Base-by-base conservation (phyloP, 1,140 invertebrate species). In the Vollenhovia emeryi region DNA sequence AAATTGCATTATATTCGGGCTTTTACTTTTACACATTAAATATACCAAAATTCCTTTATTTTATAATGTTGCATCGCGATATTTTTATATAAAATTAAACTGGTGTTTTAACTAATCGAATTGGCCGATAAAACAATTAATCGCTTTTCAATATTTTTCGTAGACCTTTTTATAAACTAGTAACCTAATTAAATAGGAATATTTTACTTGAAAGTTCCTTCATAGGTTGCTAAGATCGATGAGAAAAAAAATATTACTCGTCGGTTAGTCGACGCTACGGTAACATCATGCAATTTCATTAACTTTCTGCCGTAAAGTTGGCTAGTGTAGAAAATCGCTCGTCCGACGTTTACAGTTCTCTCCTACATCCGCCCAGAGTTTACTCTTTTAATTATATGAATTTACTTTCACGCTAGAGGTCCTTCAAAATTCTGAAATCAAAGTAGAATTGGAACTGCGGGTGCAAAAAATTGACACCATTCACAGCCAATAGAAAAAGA, bases 271-370 rank as follows among this genome's bases (percentile, higher is more conserved):
- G 74, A 71, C 24, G 75, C 21, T 45, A 68, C 43, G 9, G 27
- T 66, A 79, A 69, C 33, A 27, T 45, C 7, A 9, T 43, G 30
- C 36, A 71, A 71, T 43, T 82, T 71, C 27, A 71, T 82, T 73
- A 82, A 57, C 40, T 71, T 71, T 64, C 11, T n/a, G 43, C 21
- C 24, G 50, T 36, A 45, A 82, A 82, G 36, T 57, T 57, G 13
- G 11, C 27, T 59, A 57, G 50, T 45, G 78, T 57, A 71, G 78
- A 82, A 73, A 57, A 73, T 82, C 78, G 50, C 45, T 82, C 50
- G 66, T 73, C 66, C 64, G 40, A 71, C 13, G 33, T 45, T 71
- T 80, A 21, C n/a, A 55, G 27, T 62, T 33, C 27, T 27, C 30
- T 71, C 24, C 24, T 43, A 27, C 18, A 30, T 82, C 52, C 33